These are phyloP conservation scores for Drosophila longiperda DNA, from an alignment of 2,888 invertebrate genomes.

Conservation along the genomic window DNA sequence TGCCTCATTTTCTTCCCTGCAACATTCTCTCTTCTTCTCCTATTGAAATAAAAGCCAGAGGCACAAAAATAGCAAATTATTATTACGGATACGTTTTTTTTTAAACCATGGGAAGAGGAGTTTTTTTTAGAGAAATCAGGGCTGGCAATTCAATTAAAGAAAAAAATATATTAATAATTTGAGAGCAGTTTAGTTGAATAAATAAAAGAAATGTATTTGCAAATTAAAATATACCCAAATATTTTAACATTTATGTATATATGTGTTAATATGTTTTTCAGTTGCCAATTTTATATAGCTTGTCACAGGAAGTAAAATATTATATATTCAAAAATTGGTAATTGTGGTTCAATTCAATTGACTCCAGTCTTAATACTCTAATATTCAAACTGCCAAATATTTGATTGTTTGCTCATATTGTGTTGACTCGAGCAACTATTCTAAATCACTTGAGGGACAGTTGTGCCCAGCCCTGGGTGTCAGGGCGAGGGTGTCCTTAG, in stretches of 20 bases:
- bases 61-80: constrained; percentile 49
- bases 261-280: too few relatives aligned
- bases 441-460: constrained; percentile 10
- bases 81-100: constrained; percentile 47
- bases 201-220: not conserved
- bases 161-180: not conserved
- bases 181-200: not conserved
- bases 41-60: constrained; percentile 32
- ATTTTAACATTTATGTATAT: not conserved
- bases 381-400: constrained; percentile 5
- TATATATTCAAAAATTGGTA: constrained; percentile 11
- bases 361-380: not conserved
- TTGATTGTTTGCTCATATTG: not conserved
- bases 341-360: not conserved
- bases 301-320: not conserved
- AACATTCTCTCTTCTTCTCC: not conserved
- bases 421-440: constrained; percentile 8
- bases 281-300: not conserved
- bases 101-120: constrained; percentile 11
- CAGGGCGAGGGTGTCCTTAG: constrained; percentile 53
- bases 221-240: not conserved
- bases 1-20: too few relatives aligned
- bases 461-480: constrained; percentile 58
- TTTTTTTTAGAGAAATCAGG: constrained; percentile 20
- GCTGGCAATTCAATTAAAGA: constrained; percentile 9